Conservation (phyloP, 2,888 invertebrate species). For the Drosophila conformis region DNA sequence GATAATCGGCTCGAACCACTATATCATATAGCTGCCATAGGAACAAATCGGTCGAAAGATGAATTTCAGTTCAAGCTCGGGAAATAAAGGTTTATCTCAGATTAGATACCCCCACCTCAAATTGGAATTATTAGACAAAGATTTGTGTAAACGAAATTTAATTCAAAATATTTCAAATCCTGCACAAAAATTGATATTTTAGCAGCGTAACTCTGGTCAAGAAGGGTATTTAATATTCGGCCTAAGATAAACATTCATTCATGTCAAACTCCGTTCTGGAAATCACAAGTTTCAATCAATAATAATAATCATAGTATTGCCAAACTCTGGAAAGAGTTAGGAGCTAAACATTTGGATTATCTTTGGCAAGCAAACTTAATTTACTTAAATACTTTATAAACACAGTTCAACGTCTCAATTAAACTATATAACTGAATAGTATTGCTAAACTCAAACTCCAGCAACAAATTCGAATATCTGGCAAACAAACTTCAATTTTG, state of each 20-base stretch:
- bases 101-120: not conserved
- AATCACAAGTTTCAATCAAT: not conserved
- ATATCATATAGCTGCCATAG: not conserved
- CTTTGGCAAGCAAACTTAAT: not conserved
- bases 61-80: not conserved
- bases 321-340: not conserved
- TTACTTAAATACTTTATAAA: not conserved
- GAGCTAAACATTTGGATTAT: not conserved
- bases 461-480: not conserved
- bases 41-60: not conserved
- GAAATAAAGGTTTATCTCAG: not conserved
- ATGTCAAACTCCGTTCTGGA: not conserved
- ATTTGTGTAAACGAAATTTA: not conserved
- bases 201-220: not conserved
- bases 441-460: not conserved
- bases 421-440: not conserved
- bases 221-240: not conserved
- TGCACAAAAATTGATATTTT: not conserved
- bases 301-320: not conserved
- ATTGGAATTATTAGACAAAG: not conserved
- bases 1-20: rapidly evolving
- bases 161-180: not conserved
- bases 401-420: not conserved
- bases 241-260: not conserved
- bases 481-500: not conserved